Evolutionary conservation across 2,888 invertebrate genomes (phyloP).

Genomic region (Trichacis sp.): DNA sequence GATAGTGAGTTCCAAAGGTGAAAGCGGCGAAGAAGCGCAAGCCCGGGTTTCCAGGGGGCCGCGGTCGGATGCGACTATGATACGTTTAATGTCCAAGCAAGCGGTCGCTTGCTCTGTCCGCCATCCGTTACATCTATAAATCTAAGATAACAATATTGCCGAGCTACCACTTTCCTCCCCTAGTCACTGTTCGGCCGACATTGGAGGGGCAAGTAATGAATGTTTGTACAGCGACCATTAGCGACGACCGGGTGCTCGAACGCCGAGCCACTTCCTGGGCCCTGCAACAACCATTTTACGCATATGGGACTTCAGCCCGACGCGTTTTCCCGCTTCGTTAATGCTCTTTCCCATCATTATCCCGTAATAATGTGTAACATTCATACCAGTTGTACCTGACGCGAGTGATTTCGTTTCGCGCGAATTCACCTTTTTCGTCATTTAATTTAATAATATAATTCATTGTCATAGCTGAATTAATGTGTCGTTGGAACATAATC

Average conservation of each 20-base stretch:
- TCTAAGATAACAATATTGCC: constrained; percentile 68
- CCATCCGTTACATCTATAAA: constrained; percentile 69
- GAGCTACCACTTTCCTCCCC: constrained; percentile 47
- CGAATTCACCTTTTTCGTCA: no score
- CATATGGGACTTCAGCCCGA: constrained; percentile 58
- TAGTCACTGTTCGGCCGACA: constrained; percentile 21
- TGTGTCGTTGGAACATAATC: no score
- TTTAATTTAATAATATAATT: no score
- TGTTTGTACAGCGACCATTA: constrained; percentile 67
- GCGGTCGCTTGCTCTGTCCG: constrained; percentile 55
- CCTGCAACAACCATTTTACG: constrained; percentile 61
- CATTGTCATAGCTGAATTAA: no score
- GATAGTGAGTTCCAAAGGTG: no score
- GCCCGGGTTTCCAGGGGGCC: no score
- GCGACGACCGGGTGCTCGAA: constrained; percentile 52
- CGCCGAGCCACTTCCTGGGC: constrained; percentile 37
- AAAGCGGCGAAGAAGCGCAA: no score
- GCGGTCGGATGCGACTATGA: constrained; percentile 44
- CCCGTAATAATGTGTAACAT: no score
- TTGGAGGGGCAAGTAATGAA: constrained; percentile 62
- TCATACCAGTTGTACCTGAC: no score
- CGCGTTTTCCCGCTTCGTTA: no score
- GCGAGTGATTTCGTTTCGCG: no score
- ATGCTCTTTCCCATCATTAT: constrained; percentile 30
- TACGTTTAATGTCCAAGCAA: constrained; percentile 60